A percentile compares a stretch with the other conserved stretches of the same genome.
Conservation (phyloP, 2,888 invertebrate genomes). For the Neoaliturus tenellus region DNA sequence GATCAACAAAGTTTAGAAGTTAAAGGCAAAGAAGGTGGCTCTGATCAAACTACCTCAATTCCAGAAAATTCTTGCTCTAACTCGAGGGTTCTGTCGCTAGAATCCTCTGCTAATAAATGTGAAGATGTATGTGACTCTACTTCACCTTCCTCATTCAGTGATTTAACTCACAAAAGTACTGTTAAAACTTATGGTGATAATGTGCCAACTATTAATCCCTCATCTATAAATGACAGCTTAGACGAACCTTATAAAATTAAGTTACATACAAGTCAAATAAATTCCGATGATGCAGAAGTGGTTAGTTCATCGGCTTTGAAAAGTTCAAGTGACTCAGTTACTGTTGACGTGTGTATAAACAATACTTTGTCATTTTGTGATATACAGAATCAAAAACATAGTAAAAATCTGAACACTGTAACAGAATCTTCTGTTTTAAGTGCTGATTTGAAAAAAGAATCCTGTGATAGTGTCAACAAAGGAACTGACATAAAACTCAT, state of each 20-base stretch:
- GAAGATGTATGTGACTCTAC: neutral
- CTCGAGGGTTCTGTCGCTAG: neutral
- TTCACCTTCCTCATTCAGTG: neutral
- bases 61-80: neutral
- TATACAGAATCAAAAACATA: too few relatives aligned
- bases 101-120: neutral
- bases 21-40: neutral
- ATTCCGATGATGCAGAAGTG: too few relatives aligned
- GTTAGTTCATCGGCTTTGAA: too few relatives aligned
- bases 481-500: neutral
- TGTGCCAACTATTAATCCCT: neutral
- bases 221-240: too few relatives aligned
- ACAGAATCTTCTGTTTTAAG: too few relatives aligned
- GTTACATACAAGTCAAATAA: too few relatives aligned
- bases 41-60: neutral
- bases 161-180: neutral
- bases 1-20: neutral
- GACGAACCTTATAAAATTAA: too few relatives aligned
- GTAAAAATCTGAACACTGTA: too few relatives aligned
- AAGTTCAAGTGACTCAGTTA: too few relatives aligned
- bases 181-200: neutral
- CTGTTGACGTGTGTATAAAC: too few relatives aligned
- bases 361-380: too few relatives aligned
- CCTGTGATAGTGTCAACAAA: neutral
- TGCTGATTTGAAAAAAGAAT: too few relatives aligned